phyloP scores from a whole-genome alignment of 2,797 vertebrate species.

The Pseudotriccus pelzelni region DNA sequence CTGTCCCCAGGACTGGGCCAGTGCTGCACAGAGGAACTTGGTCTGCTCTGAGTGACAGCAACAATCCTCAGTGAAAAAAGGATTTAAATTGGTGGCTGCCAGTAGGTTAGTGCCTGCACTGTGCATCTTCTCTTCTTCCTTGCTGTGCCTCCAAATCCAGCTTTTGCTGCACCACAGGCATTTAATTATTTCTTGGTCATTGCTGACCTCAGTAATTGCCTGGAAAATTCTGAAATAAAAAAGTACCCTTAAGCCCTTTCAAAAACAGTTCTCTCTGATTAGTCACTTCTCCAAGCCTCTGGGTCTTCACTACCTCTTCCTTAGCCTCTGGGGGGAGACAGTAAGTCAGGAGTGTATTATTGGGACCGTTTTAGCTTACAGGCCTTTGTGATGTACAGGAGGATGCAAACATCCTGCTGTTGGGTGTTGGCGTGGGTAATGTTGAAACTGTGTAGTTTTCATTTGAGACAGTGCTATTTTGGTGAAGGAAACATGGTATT shows the following conservation, averaged over 20 bases:
- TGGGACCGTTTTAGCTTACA: not conserved
- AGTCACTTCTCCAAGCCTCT: not conserved
- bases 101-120: not conserved
- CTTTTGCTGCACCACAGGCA: not conserved
- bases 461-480: not conserved
- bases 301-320: not conserved
- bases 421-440: not conserved
- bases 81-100: not conserved
- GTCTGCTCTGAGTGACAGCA: not conserved
- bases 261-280: not conserved
- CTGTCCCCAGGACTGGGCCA: not conserved
- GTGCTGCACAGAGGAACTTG: not conserved
- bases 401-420: not conserved
- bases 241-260: not conserved
- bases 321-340: not conserved
- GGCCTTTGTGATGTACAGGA: not conserved
- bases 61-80: not conserved
- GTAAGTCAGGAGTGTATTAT: not conserved
- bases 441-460: not conserved
- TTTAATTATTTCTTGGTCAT: not conserved
- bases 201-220: not conserved
- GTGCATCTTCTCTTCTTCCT: not conserved
- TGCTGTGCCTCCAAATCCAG: not conserved
- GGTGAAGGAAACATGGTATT: not conserved
- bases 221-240: not conserved